Evolutionary conservation across 2,113 vertebrate species (phyloP).

Genomic region (Panthera leo): DNA sequence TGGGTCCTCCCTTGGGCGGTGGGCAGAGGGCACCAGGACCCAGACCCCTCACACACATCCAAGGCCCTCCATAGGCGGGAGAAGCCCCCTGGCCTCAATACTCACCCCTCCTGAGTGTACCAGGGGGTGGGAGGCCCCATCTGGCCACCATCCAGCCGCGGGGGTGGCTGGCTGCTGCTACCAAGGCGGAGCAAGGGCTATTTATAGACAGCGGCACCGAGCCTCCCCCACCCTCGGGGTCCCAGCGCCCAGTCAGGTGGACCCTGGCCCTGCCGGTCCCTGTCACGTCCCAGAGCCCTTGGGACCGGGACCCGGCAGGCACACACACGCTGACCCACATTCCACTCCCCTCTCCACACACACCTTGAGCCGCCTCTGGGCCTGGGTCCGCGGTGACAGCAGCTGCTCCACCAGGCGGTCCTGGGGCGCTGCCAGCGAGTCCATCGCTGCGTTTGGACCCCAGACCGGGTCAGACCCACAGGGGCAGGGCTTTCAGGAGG

Average conservation of each 20-base stretch:
- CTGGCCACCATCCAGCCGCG: conserved; percentile 62
- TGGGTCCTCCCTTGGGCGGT: neutral
- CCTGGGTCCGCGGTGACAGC: conserved; percentile 93
- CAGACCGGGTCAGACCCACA: neutral
- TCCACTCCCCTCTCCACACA: conserved; percentile 8
- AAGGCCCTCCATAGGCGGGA: neutral
- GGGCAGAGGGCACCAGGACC: neutral
- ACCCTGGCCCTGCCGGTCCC: neutral
- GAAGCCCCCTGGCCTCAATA: neutral
- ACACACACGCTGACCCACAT: conserved; percentile 34
- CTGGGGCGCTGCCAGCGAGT: conserved; percentile 95
- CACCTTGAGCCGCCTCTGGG: conserved; percentile 86
- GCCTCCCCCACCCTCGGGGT: neutral
- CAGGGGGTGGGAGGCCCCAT: conserved; percentile 48
- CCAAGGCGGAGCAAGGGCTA: neutral
- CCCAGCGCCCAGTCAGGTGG: neutral
- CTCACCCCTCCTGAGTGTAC: neutral
- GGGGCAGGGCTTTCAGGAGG: neutral
- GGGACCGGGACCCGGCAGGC: neutral
- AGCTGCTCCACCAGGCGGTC: conserved; percentile 96
- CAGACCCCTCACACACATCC: neutral
- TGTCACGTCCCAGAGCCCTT: neutral
- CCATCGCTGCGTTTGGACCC: conserved; percentile 84
- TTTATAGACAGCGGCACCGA: conserved; percentile 57
- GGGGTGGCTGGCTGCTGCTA: conserved; percentile 48